Evolutionary conservation across 1,140 invertebrate genomes (phyloP), one percentile per base, ranked within the genome.

Genomic region (Rhizoglyphus robini): DNA sequence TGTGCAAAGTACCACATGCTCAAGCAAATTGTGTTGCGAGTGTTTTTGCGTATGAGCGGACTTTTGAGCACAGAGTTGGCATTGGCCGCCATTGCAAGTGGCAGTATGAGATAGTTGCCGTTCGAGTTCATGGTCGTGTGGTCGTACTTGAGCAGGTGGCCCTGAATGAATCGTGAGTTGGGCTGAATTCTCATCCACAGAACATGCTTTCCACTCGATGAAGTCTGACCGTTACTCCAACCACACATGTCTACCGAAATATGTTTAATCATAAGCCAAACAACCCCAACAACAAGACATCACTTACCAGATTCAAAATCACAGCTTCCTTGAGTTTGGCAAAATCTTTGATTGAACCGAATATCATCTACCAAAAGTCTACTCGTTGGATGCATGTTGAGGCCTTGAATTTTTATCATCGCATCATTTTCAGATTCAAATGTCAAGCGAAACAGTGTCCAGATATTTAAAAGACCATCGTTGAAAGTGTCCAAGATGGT

Each of bases 161-260:
- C n/a, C n/a, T n/a, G n/a, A 20, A n/a, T 27, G 15, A n/a, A 4
- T 1, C 23, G 25, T 29, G 29, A 38, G 36, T n/a, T 27, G 58
- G 58, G 58, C 29, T 30, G 30, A 2, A 60, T 32, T 3, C 58
- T 29, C 1, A 60, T n/a, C 58, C 58, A 60, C 2, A 60, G 27
- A 3, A 60, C 27, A n/a, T n/a, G n/a, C n/a, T n/a, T n/a, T n/a
- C n/a, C n/a, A n/a, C 36, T 13, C 3, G 3, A 5, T 1, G 2
- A 1, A n/a, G 27, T 18, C 1, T 1, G 3, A 18, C 11, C 15
- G 48, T 71, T 71, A 0, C 49, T 62, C 38, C 70, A 65, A 25
- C 70, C 69, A 23, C 70, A 72, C 65, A 67, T 67, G 25, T 65
- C 67, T 2, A 41, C 8, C 18, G 18, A 41, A n/a, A n/a, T n/a